Percentiles rank a stretch among this genome's conserved stretches.
phyloP scores from a whole-genome alignment of 2,888 invertebrate species.

The Odontocolon sp. region DNA sequence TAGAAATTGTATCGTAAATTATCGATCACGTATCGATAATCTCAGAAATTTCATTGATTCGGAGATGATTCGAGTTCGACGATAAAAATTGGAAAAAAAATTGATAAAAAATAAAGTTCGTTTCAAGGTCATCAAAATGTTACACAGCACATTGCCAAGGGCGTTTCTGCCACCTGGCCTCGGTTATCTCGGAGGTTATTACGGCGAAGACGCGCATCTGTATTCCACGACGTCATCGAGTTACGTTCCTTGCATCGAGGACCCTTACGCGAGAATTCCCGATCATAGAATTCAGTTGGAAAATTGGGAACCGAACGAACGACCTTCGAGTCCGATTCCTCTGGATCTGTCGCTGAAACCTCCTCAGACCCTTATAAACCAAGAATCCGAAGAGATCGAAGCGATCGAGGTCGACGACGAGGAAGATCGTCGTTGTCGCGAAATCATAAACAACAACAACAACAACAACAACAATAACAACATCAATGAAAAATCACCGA shows the following conservation, averaged over 20 bases:
- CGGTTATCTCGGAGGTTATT: slow-evolving; percentile 74
- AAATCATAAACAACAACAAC: too few species aligned
- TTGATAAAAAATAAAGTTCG: too few species aligned
- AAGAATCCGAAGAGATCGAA: slow-evolving; percentile 66
- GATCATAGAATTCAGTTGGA: slow-evolving; percentile 57
- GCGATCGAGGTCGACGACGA: slow-evolving; percentile 73
- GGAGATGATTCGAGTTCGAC: too few species aligned
- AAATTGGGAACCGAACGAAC: slow-evolving; percentile 52
- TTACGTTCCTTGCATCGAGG: slow-evolving; percentile 70
- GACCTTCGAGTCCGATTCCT: slow-evolving; percentile 82
- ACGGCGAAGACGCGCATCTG: slow-evolving; percentile 71
- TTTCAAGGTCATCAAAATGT: too few species aligned
- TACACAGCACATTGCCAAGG: slow-evolving; percentile 77
- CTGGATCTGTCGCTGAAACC: slow-evolving; percentile 89
- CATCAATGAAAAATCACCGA: slow-evolving; percentile 14
- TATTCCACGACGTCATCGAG: slow-evolving; percentile 67
- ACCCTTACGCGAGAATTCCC: slow-evolving; percentile 62
- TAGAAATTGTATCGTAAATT: too few species aligned
- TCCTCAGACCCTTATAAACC: slow-evolving; percentile 47
- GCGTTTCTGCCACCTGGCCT: slow-evolving; percentile 74
- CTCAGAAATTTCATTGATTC: too few species aligned
- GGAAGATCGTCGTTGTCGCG: slow-evolving; percentile 66
- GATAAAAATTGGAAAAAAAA: too few species aligned
- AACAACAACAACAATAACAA: too few species aligned
- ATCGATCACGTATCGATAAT: too few species aligned